A percentile compares a stretch with the other conserved stretches of the same genome.
phyloP scores from a whole-genome alignment of 2,797 vertebrate genomes.

The Nannoperca australis region DNA sequence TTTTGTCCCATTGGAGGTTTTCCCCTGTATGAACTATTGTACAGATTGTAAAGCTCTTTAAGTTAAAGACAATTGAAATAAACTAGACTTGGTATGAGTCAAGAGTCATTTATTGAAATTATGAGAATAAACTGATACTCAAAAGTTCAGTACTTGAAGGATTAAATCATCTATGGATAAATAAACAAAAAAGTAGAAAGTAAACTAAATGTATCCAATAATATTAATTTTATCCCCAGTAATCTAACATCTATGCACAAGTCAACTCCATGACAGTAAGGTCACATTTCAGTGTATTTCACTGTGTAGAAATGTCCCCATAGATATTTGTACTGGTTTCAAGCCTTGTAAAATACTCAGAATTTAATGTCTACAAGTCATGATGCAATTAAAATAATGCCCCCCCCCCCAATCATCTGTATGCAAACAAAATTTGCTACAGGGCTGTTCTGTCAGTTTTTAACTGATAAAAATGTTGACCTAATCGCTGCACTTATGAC shows the following conservation, averaged over 20 bases:
- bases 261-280: not conserved
- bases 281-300: not conserved
- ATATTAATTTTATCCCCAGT: not conserved
- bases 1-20: not conserved
- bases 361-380: constrained; percentile 50
- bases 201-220: not conserved
- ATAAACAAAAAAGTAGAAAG: not conserved
- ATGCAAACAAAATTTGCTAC: constrained; percentile 65
- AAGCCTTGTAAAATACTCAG: constrained; percentile 32
- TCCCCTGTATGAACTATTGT: not conserved
- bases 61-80: not conserved
- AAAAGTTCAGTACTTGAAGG: not conserved
- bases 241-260: not conserved
- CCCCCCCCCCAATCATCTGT: constrained; percentile 64
- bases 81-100: not conserved
- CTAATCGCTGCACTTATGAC: constrained; percentile 39
- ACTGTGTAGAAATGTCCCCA: not conserved
- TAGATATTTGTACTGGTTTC: not conserved
- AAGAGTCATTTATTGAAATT: not conserved
- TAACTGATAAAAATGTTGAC: constrained; percentile 69
- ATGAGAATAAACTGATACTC: not conserved
- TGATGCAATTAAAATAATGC: constrained; percentile 66
- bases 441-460: constrained; percentile 54
- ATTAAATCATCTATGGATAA: not conserved
- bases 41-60: not conserved